Evolutionary conservation across 2,113 vertebrate genomes (phyloP), one percentile per base, ranked within the genome.

Genomic region (Chionodraco myersi): DNA sequence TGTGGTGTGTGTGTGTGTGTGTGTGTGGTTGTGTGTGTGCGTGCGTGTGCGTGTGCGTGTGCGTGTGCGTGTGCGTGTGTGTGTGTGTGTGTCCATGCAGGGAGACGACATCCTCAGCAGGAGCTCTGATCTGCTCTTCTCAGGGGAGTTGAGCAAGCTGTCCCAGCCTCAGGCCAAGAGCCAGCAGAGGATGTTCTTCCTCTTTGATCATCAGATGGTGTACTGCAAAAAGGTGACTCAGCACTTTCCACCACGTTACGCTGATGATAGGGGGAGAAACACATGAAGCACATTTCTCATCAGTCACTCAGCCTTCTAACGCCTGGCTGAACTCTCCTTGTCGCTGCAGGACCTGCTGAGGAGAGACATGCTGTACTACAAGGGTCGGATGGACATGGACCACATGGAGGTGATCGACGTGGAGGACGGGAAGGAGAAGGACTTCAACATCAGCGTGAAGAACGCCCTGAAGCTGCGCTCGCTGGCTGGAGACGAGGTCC

Each of bases 201-300:
- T 99, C 59, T 99, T 99, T 0, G 98, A 99, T 83, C 97, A 98
- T 87, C 98, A 99, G 92, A 95, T 99, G 84, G 96, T 99, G 61
- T 99, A 94, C 94, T 99, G 97, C 92, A 99, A 99, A 90, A 99
- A 99, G 96, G 98, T 99, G 94, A 88, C 15, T 49, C 36, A 23
- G 12, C 14, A 44, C 53, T 41, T 47, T 8, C 18, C 15, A 56
- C 18, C 9, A 52, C 12, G n/a, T 64, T 10, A 11, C n/a, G 36
- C 68, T 57, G 23, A 58, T 14, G 34, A 57, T 10, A 8, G 0
- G 36, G 36, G 36, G 6, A 41, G 36, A 41, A 41, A 41, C 26
- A 26, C 26, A 26, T 26, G 26, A 26, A 26, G 2, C 36, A 30
- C 30, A 30, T 30, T 2, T 30, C 26, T 30, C 30, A 30, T 30